These are phyloP conservation scores for Apis laboriosa DNA, from an alignment of 1,140 invertebrate genomes.

Conservation along the genomic window DNA sequence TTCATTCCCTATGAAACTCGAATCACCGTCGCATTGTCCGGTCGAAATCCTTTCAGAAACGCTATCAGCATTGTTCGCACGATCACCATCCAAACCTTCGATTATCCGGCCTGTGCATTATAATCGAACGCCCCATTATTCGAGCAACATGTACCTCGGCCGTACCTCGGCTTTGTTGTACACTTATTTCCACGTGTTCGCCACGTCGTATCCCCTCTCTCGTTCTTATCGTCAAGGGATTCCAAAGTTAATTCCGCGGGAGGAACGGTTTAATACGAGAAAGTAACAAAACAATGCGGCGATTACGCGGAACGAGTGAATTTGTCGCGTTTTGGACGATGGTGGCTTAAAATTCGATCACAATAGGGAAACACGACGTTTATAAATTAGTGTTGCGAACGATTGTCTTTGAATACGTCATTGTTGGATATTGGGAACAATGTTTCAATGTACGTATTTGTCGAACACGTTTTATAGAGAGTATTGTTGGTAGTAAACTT, in stretches of 20 bases:
- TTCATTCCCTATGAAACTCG: slow-evolving; percentile 12
- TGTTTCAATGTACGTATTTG: too few species aligned
- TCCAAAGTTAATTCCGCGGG: slow-evolving; percentile 3
- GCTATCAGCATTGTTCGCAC: slow-evolving; percentile 12
- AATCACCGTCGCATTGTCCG: slow-evolving; percentile 25
- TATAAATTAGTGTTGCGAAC: not conserved
- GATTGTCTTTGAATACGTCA: too few species aligned
- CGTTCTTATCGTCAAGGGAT: not conserved
- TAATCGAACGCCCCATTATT: slow-evolving; percentile 31
- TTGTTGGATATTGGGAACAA: too few species aligned
- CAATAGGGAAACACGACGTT: not conserved
- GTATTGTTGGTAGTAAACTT: too few species aligned
- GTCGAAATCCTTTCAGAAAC: slow-evolving; percentile 8
- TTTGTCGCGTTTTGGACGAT: not conserved
- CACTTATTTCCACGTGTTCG: slow-evolving; percentile 1
- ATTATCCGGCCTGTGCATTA: slow-evolving; percentile 17
- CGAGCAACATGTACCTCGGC: slow-evolving; percentile 9
- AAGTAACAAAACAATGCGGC: not conserved
- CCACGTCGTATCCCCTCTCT: too few species aligned
- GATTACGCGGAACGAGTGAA: not conserved
- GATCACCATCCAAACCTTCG: slow-evolving; percentile 16
- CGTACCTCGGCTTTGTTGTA: not conserved
- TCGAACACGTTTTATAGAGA: too few species aligned
- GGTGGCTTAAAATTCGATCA: not conserved
- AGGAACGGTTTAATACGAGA: slow-evolving; percentile 2